Conservation (phyloP, 1,140 invertebrate species). For the Plodia interpunctella region DNA sequence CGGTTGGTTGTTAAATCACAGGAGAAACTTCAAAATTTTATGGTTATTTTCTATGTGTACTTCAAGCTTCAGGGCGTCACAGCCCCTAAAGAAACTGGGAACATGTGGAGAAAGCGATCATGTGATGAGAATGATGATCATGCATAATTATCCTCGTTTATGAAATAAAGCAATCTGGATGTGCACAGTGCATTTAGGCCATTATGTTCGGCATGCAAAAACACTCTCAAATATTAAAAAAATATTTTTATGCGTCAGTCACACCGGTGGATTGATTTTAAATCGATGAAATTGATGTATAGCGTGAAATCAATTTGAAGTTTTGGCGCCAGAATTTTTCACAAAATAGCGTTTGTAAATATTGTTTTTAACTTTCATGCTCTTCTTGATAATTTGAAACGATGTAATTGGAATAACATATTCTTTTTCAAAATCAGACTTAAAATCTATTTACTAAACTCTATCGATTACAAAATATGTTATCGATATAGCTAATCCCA, state of each 20-base stretch:
- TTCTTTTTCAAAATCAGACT: too few species aligned
- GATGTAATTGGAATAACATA: too few species aligned
- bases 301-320: conserved; percentile 7
- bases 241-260: conserved; percentile 5
- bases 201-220: background rate
- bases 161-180: background rate
- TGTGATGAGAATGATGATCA: too few species aligned
- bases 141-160: background rate
- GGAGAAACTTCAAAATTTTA: too few species aligned
- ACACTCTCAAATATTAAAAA: conserved; percentile 5
- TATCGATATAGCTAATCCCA: too few species aligned
- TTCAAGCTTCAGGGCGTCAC: too few species aligned
- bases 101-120: too few species aligned
- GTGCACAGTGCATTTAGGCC: background rate
- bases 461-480: too few species aligned
- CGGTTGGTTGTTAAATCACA: too few species aligned
- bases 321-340: background rate
- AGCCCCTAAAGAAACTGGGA: too few species aligned
- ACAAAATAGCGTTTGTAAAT: background rate
- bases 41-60: too few species aligned
- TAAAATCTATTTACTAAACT: too few species aligned
- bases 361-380: background rate
- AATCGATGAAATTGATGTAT: conserved; percentile 4
- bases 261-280: conserved; percentile 3
- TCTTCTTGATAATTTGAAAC: background rate